Evolutionary conservation across 2,888 invertebrate species (phyloP).

Genomic region (Tenthredo notha): DNA sequence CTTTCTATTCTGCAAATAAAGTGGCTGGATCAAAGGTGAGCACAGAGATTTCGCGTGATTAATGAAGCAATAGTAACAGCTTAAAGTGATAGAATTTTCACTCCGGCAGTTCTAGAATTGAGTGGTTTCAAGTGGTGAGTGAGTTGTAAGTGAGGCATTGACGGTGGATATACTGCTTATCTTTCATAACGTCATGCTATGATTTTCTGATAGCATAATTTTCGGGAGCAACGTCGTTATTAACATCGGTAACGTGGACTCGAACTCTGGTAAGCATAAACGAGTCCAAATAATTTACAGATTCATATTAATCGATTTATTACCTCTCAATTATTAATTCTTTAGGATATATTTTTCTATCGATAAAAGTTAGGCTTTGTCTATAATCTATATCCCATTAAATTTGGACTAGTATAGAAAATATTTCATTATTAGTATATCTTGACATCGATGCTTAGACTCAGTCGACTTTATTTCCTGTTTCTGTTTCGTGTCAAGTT

Average conservation of each 20-base stretch:
- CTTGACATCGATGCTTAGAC: neutral
- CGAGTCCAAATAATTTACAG: neutral
- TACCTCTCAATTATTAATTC: neutral
- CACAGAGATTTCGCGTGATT: neutral
- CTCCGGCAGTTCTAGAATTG: neutral
- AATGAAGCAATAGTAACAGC: constrained; percentile 1
- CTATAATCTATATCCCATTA: neutral
- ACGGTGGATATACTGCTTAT: neutral
- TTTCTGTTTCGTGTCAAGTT: neutral
- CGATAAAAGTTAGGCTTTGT: neutral
- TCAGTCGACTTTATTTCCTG: neutral
- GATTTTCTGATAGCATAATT: neutral
- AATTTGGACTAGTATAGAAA: neutral
- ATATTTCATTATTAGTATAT: neutral
- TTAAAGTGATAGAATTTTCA: neutral
- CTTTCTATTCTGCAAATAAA: neutral
- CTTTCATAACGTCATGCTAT: neutral
- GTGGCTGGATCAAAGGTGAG: neutral
- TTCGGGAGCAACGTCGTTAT: neutral
- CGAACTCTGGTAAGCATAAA: neutral
- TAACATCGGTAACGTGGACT: neutral
- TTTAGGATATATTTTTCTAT: neutral
- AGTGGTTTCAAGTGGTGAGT: neutral
- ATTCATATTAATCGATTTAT: neutral
- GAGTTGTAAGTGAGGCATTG: neutral